Evolutionary conservation across 2,797 vertebrate species (phyloP).

Genomic region (Dicrostonyx torquatus): DNA sequence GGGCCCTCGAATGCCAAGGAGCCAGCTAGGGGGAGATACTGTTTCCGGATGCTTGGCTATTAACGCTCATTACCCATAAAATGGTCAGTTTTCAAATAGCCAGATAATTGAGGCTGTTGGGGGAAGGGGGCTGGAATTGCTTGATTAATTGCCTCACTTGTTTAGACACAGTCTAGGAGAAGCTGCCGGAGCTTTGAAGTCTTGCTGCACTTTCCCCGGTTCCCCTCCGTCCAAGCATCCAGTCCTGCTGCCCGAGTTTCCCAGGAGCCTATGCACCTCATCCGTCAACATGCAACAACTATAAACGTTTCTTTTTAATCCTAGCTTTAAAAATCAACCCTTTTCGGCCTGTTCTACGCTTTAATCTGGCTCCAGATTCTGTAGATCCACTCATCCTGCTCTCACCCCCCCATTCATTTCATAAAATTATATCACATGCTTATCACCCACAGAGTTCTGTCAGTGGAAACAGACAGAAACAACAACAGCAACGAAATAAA

Average conservation of each 20-base stretch:
- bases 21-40: background rate
- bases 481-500: background rate
- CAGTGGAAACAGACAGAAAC: background rate
- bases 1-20: constrained; percentile 1
- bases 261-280: background rate
- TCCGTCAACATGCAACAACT: background rate
- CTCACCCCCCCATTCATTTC: background rate
- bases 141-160: constrained; percentile 73
- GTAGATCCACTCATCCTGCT: background rate
- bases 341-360: background rate
- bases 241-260: constrained; percentile 15
- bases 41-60: constrained; percentile 72
- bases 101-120: constrained; percentile 71
- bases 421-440: background rate
- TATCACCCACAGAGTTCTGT: background rate
- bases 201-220: constrained; percentile 54
- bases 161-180: constrained; percentile 66
- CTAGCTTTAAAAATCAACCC: background rate
- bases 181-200: constrained; percentile 71
- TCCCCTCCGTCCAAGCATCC: background rate
- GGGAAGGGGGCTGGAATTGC: constrained; percentile 58
- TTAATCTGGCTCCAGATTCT: background rate
- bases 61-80: constrained; percentile 78
- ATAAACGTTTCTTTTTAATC: constrained; percentile 38
- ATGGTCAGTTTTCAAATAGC: constrained; percentile 72